phyloP scores from a whole-genome alignment of 2,888 invertebrate species.

The Pardosa pseudoannulata region DNA sequence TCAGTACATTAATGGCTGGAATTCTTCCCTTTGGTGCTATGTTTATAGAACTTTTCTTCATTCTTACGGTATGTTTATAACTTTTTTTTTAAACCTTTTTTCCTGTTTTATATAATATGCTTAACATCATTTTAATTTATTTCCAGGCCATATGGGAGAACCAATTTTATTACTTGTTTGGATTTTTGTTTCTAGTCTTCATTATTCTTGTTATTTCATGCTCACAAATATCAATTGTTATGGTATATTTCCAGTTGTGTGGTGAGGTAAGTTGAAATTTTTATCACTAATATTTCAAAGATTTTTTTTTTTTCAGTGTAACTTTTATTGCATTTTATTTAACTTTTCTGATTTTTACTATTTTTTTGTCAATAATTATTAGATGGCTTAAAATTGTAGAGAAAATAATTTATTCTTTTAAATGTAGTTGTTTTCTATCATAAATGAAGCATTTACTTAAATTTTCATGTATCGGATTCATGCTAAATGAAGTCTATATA shows the following conservation, averaged over 20 bases:
- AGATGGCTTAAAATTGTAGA: too few species aligned
- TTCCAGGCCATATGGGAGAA: conserved; percentile 81
- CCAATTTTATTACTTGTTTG: conserved; percentile 99
- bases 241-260: conserved; percentile 99
- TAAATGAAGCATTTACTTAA: too few species aligned
- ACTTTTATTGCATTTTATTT: too few species aligned
- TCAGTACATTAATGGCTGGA: conserved; percentile 97
- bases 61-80: conserved; percentile 74
- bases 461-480: too few species aligned
- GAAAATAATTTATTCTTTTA: too few species aligned
- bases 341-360: too few species aligned
- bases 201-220: conserved; percentile 98
- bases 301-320: too few species aligned
- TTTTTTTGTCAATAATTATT: too few species aligned
- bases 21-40: conserved; percentile 98
- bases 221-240: conserved; percentile 97
- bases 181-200: conserved; percentile 98
- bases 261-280: conserved; percentile 88
- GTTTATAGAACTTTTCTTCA: conserved; percentile 98
- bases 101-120: background rate
- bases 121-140: background rate
- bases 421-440: too few species aligned
- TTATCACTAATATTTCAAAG: too few species aligned
- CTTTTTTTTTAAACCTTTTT: background rate
- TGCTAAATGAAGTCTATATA: too few species aligned